Conservation (phyloP, 2,888 invertebrate species). For the Camptogramma bilineatum region DNA sequence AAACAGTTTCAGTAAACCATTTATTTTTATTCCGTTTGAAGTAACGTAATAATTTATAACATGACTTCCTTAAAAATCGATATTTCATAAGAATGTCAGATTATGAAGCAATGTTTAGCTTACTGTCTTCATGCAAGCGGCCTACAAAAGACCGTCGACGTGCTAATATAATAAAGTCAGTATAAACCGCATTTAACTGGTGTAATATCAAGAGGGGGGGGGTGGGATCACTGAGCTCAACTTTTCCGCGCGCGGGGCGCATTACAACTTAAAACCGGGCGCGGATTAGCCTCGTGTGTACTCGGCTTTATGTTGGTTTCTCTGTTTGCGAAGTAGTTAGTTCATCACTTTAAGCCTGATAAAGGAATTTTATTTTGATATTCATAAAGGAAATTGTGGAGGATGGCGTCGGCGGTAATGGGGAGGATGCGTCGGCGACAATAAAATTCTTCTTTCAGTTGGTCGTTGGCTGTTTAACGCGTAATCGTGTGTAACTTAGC, state of each 20-base stretch:
- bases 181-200: constrained; percentile 78
- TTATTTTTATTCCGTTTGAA: too few relatives aligned
- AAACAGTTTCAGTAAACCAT: too few relatives aligned
- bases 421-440: too few relatives aligned
- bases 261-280: constrained; percentile 61
- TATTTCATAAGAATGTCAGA: not conserved
- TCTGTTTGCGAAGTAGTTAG: constrained; percentile 61
- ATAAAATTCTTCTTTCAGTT: too few relatives aligned
- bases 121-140: constrained; percentile 65
- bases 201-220: constrained; percentile 78
- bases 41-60: too few relatives aligned
- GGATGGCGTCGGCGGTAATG: too few relatives aligned
- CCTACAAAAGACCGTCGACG: constrained; percentile 68
- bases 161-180: constrained; percentile 82
- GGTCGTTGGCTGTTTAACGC: too few relatives aligned
- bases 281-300: constrained; percentile 54
- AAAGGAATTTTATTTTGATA: constrained; percentile 9
- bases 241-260: constrained; percentile 70
- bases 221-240: constrained; percentile 60
- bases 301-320: constrained; percentile 69
- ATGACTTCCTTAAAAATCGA: too few relatives aligned
- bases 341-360: constrained; percentile 46
- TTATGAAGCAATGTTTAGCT: not conserved
- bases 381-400: constrained; percentile 6
- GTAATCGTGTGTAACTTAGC: too few relatives aligned